Conservation (phyloP, 53 echinoderm and acorn worm species). For the Luidia sarsii region DNA sequence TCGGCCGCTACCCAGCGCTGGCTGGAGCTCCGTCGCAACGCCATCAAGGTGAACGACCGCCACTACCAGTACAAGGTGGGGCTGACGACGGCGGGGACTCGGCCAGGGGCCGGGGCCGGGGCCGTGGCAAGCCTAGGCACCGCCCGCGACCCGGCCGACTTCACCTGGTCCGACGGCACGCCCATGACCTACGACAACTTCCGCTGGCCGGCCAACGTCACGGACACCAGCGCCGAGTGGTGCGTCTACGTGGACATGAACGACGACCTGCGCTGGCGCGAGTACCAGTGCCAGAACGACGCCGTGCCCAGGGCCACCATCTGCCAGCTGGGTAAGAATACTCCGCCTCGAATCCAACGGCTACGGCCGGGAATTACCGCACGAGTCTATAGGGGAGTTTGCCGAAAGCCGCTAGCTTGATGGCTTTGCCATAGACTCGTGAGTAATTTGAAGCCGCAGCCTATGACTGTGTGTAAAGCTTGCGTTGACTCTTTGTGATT, state of each 20-base stretch:
- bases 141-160: conserved; percentile 26
- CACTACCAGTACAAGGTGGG: conserved; percentile 83
- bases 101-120: no score
- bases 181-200: conserved; percentile 83
- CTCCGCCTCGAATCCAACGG: no score
- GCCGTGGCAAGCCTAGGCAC: conserved; percentile 59
- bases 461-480: no score
- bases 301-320: conserved; percentile 79
- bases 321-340: conserved; percentile 91
- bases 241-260: conserved; percentile 92
- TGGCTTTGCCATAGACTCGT: no score
- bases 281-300: conserved; percentile 68
- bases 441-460: no score
- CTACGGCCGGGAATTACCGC: no score
- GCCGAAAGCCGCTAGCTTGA: no score
- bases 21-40: conserved; percentile 57
- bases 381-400: no score
- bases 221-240: conserved; percentile 61
- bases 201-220: conserved; percentile 71
- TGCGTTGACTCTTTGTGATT: no score
- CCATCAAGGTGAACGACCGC: conserved; percentile 70
- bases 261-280: conserved; percentile 80
- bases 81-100: conserved; percentile 60
- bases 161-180: conserved; percentile 72
- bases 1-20: conserved; percentile 65